These are phyloP conservation scores for Hycleus phaleratus DNA, from an alignment of 1,140 invertebrate genomes.

Conservation along the genomic window DNA sequence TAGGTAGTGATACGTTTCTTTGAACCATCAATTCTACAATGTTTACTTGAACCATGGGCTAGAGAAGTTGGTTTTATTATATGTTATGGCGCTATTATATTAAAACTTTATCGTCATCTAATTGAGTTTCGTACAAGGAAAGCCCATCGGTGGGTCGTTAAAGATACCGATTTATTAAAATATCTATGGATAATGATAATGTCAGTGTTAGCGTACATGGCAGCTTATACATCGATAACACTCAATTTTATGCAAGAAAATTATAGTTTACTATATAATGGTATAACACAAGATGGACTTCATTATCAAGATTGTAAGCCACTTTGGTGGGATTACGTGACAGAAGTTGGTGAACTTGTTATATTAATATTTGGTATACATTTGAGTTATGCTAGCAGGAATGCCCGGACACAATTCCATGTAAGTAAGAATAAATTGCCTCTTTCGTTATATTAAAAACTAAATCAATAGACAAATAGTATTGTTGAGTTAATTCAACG, in stretches of 20 bases:
- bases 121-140: conserved; percentile 79
- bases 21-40: conserved; percentile 63
- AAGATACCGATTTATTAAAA: conserved; percentile 77
- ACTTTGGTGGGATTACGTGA: conserved; percentile 86
- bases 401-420: conserved; percentile 74
- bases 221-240: conserved; percentile 73
- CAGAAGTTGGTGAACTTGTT: conserved; percentile 74
- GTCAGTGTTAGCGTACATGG: conserved; percentile 73
- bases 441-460: background rate
- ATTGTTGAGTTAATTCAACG: conserved; percentile 4
- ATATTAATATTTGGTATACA: conserved; percentile 77
- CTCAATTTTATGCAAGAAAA: conserved; percentile 50
- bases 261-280: conserved; percentile 44
- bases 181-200: conserved; percentile 68
- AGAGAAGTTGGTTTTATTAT: conserved; percentile 84
- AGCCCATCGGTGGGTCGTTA: conserved; percentile 78
- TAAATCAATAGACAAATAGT: background rate
- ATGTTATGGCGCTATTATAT: conserved; percentile 81
- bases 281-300: conserved; percentile 43
- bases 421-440: conserved; percentile 36
- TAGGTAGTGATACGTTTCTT: conserved; percentile 79
- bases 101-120: conserved; percentile 81
- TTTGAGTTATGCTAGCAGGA: conserved; percentile 69
- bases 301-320: conserved; percentile 60
- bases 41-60: conserved; percentile 78